These are phyloP conservation scores for Gymnobelideus leadbeateri DNA, from an alignment of 2,113 vertebrate genomes.

Conservation along the genomic window DNA sequence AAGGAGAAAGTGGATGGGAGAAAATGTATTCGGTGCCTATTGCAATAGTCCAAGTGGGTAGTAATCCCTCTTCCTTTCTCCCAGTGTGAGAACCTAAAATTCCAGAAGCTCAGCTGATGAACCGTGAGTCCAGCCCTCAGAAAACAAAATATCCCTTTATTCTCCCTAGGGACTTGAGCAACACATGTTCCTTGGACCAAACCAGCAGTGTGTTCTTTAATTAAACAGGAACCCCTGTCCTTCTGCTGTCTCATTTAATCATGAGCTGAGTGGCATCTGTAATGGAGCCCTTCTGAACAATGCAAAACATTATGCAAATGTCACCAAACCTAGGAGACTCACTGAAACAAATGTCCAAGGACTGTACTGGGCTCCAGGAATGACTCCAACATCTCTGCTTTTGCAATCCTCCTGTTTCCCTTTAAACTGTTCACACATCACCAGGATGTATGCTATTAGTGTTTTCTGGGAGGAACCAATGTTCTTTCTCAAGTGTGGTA, in stretches of 20 bases:
- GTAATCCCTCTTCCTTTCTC: neutral
- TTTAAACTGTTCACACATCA: neutral
- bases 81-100: neutral
- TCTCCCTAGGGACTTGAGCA: neutral
- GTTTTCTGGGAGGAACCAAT: neutral
- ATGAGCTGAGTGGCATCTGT: neutral
- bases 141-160: neutral
- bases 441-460: neutral
- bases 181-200: neutral
- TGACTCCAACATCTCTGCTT: neutral
- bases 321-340: neutral
- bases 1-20: neutral
- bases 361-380: neutral
- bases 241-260: neutral
- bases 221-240: neutral
- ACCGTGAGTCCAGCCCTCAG: neutral
- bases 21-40: neutral
- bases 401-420: neutral
- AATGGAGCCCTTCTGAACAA: neutral
- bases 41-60: neutral
- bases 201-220: neutral
- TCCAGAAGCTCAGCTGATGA: neutral
- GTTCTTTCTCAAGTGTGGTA: neutral
- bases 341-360: neutral
- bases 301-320: neutral